Percentiles rank a stretch among this genome's conserved stretches.
phyloP scores from a whole-genome alignment of 2,888 invertebrate genomes.

The Stenodera caucasica region DNA sequence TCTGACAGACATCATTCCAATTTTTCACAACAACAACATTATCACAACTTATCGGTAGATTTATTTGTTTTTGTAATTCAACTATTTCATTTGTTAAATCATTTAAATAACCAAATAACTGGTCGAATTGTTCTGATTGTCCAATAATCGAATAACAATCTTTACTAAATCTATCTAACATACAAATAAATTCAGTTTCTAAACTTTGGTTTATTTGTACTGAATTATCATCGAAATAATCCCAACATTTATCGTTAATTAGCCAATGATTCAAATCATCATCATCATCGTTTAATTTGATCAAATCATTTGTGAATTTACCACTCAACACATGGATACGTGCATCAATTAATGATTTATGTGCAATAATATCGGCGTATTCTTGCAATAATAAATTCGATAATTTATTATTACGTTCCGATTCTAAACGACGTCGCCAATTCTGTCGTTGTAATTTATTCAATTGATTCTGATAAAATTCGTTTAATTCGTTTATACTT shows the following conservation, averaged over 20 bases:
- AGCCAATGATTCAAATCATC: constrained; percentile 41
- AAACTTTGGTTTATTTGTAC: constrained; percentile 58
- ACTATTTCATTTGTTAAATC: constrained; percentile 40
- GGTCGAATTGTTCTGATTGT: constrained; percentile 40
- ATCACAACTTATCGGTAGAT: constrained; percentile 35
- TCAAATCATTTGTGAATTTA: constrained; percentile 35
- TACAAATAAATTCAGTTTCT: constrained; percentile 69
- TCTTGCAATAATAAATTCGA: constrained; percentile 62
- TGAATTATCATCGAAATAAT: constrained; percentile 58
- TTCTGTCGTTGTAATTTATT: constrained; percentile 60
- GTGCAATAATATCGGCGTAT: constrained; percentile 72
- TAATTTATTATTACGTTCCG: constrained; percentile 55
- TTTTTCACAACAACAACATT: constrained; percentile 46
- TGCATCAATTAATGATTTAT: constrained; percentile 76
- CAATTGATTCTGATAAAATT: constrained; percentile 67
- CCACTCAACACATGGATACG: constrained; percentile 70
- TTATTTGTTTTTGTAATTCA: constrained; percentile 39
- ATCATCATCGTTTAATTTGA: constrained; percentile 25
- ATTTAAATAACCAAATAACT: constrained; percentile 40
- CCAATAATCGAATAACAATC: constrained; percentile 62
- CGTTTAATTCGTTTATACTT: constrained; percentile 68
- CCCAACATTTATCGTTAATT: constrained; percentile 48
- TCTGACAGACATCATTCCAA: constrained; percentile 61
- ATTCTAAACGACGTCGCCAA: constrained; percentile 57
- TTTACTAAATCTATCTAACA: constrained; percentile 65